phyloP scores from a whole-genome alignment of 2,797 vertebrate species.

The Micropoecilia bifurca region DNA sequence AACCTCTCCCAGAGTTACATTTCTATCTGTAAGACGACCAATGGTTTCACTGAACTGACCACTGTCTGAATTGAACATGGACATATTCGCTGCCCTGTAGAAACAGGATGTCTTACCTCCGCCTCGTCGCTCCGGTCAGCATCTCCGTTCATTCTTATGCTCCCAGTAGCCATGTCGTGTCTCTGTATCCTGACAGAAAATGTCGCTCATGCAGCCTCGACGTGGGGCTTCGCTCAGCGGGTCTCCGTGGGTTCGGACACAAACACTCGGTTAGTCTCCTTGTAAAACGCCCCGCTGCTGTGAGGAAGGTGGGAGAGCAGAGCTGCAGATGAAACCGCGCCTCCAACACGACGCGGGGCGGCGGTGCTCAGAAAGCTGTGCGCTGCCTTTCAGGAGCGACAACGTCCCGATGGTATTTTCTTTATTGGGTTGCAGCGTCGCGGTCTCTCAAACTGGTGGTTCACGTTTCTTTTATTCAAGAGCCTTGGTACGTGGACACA shows the following conservation, averaged over 20 bases:
- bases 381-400: not conserved
- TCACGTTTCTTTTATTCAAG: too few species aligned
- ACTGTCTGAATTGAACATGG: not conserved
- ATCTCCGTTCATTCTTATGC: constrained; percentile 75
- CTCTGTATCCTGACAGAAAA: not conserved
- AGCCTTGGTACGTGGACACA: too few species aligned
- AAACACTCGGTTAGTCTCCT: not conserved
- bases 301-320: constrained; percentile 21
- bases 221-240: not conserved
- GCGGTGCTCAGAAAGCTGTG: not conserved
- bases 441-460: too few species aligned
- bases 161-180: constrained; percentile 66
- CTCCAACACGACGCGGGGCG: constrained; percentile 10
- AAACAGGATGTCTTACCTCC: constrained; percentile 60
- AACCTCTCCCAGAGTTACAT: not conserved
- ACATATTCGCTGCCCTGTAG: not conserved
- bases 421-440: not conserved
- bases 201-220: not conserved
- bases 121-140: constrained; percentile 44
- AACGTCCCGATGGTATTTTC: fast-evolving
- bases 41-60: not conserved
- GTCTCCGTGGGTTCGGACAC: not conserved
- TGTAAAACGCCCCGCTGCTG: constrained; percentile 7
- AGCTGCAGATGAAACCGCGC: constrained; percentile 27
- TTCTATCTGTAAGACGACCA: not conserved